These are phyloP conservation scores for Perithous albicinctus DNA, from an alignment of 2,888 invertebrate species.

Conservation along the genomic window DNA sequence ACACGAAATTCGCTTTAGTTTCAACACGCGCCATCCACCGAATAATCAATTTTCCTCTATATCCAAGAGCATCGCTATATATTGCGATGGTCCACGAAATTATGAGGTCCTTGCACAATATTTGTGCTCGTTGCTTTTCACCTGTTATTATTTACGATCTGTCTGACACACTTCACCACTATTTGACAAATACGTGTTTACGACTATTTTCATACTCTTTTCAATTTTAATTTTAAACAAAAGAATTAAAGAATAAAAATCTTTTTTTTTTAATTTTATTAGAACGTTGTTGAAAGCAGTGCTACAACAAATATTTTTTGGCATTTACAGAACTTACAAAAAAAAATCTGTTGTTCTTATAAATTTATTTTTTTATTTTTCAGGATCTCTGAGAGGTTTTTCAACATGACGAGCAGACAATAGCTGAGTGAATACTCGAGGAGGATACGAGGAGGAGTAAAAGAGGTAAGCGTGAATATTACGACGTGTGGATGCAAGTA, in stretches of 20 bases:
- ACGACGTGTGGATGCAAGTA: conserved; percentile 22
- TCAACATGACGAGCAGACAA: conserved; percentile 51
- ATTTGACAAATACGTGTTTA: neutral
- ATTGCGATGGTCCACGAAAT: too few relatives aligned
- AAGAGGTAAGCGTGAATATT: conserved; percentile 51
- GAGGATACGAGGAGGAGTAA: conserved; percentile 24
- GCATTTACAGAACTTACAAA: too few relatives aligned
- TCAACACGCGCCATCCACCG: conserved; percentile 29
- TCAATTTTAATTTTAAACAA: too few relatives aligned
- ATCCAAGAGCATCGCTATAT: too few relatives aligned
- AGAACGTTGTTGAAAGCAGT: too few relatives aligned
- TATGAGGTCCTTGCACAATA: too few relatives aligned
- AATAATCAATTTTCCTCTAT: conserved; percentile 56
- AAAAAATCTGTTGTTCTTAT: too few relatives aligned
- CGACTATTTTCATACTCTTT: neutral
- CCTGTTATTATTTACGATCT: neutral
- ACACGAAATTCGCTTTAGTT: conserved; percentile 52
- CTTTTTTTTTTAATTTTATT: too few relatives aligned
- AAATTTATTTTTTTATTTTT: neutral
- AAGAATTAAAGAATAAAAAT: too few relatives aligned
- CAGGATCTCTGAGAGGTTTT: conserved; percentile 49
- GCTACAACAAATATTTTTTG: too few relatives aligned
- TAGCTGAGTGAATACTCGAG: conserved; percentile 59
- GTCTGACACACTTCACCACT: neutral
- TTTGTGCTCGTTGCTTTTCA: neutral